Evolutionary conservation across 2,888 invertebrate genomes (phyloP).

Genomic region (Chesias legatella): DNA sequence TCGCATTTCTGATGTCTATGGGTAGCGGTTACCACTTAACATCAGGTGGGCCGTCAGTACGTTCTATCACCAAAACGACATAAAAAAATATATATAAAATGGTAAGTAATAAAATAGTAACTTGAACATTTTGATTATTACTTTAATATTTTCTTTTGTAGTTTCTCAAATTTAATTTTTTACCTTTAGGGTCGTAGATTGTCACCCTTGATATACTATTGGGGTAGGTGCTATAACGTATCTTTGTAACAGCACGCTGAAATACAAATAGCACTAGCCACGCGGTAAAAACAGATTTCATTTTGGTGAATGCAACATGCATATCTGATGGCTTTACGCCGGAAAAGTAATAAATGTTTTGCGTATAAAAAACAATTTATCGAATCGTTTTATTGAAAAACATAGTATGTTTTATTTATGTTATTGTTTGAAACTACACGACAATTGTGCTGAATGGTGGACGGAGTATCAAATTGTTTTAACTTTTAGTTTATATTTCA

Average conservation of each 20-base stretch:
- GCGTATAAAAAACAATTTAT: slow-evolving; percentile 34
- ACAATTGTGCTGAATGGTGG: slow-evolving; percentile 1
- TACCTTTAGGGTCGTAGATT: slow-evolving; percentile 3
- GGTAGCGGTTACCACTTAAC: too few relatives aligned
- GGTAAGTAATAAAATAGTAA: too few relatives aligned
- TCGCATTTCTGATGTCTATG: too few relatives aligned
- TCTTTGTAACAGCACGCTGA: slow-evolving; percentile 13
- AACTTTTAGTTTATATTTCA: too few relatives aligned
- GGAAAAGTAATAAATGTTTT: slow-evolving; percentile 35
- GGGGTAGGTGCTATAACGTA: slow-evolving; percentile 17
- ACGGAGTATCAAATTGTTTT: too few relatives aligned
- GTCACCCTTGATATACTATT: background rate
- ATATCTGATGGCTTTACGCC: slow-evolving; percentile 22
- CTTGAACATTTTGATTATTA: too few relatives aligned
- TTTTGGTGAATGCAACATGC: slow-evolving; percentile 27
- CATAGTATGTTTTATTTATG: slow-evolving; percentile 18
- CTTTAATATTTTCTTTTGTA: too few relatives aligned
- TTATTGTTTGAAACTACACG: slow-evolving; percentile 10
- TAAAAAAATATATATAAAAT: too few relatives aligned
- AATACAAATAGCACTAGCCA: slow-evolving; percentile 19
- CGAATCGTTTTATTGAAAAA: slow-evolving; percentile 35
- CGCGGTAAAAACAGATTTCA: slow-evolving; percentile 25
- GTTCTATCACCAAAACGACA: too few relatives aligned
- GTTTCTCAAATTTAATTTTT: background rate
- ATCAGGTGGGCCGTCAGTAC: too few relatives aligned